These are phyloP conservation scores for Tyrannus savana DNA, from an alignment of 2,113 vertebrate species.

Conservation along the genomic window DNA sequence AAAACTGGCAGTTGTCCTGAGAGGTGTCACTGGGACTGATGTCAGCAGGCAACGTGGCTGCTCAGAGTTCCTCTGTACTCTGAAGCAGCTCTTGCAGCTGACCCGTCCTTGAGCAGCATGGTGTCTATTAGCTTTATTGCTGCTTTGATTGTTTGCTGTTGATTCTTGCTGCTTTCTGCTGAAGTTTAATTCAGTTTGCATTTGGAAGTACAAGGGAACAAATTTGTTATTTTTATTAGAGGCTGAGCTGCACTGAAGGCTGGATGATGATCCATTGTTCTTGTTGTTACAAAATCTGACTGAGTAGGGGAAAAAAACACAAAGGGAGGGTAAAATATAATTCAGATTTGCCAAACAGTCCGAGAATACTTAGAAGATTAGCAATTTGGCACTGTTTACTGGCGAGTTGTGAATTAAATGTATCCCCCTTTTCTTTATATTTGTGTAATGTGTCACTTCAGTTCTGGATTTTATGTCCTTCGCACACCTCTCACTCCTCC, in stretches of 20 bases:
- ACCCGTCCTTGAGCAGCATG: not conserved
- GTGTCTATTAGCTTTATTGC: slow-evolving; percentile 30
- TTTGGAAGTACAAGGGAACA: not conserved
- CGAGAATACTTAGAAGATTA: slow-evolving; percentile 40
- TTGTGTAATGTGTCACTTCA: not conserved
- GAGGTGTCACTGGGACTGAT: slow-evolving; percentile 8
- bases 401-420: not conserved
- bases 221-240: slow-evolving; percentile 25
- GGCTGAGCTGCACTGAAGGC: slow-evolving; percentile 13
- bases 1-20: not conserved
- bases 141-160: slow-evolving; percentile 4
- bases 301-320: not conserved
- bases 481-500: not conserved
- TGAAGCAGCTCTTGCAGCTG: not conserved
- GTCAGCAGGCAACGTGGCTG: not conserved
- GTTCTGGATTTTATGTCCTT: not conserved
- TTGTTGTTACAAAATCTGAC: not conserved
- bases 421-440: slow-evolving; percentile 7
- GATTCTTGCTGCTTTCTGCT: not conserved
- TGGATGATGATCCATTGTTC: not conserved
- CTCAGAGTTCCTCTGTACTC: not conserved
- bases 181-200: not conserved
- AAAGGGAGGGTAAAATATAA: slow-evolving; percentile 24
- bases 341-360: slow-evolving; percentile 19
- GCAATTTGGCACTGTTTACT: not conserved